Conservation (phyloP, 2,797 vertebrate species). For the Myotis findleyi region DNA sequence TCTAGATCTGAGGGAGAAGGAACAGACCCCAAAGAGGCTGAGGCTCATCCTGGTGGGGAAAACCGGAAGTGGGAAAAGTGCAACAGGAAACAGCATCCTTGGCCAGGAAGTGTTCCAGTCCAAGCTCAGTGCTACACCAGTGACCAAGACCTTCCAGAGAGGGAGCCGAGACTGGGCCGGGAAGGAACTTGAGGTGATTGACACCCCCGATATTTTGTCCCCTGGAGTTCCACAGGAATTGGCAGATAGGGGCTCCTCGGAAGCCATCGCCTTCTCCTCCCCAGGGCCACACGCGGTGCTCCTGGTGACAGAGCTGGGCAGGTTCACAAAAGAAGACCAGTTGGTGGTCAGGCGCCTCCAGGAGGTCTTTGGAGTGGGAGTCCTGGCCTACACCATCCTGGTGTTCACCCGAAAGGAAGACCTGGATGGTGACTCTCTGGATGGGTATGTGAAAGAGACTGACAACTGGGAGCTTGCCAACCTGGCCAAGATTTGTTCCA, state of each 20-base stretch:
- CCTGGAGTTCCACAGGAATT: accelerated
- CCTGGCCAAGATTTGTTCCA: constrained; percentile 83
- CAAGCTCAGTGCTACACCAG: not conserved
- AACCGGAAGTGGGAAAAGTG: constrained; percentile 68
- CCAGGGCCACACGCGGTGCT: constrained; percentile 17
- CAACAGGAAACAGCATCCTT: constrained; percentile 74
- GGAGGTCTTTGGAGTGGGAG: constrained; percentile 84
- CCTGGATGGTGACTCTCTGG: constrained; percentile 79
- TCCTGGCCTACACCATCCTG: constrained; percentile 87
- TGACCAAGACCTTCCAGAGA: constrained; percentile 30
- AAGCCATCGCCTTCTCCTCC: not conserved
- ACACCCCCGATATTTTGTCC: constrained; percentile 65
- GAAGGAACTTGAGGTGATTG: not conserved
- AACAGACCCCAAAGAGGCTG: not conserved
- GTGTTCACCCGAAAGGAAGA: constrained; percentile 91
- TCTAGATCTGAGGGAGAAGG: not conserved
- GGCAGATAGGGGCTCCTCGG: accelerated
- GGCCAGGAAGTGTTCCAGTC: constrained; percentile 43
- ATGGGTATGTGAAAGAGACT: constrained; percentile 82
- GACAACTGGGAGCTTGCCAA: constrained; percentile 79
- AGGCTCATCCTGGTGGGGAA: constrained; percentile 71
- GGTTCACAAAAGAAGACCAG: not conserved
- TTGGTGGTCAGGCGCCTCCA: constrained; percentile 9
- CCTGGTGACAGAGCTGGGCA: constrained; percentile 50
- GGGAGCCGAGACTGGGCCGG: not conserved